Evolutionary conservation across 2,113 vertebrate genomes (phyloP), one percentile per base, ranked within the genome.

Genomic region (Ploceus nigricollis): DNA sequence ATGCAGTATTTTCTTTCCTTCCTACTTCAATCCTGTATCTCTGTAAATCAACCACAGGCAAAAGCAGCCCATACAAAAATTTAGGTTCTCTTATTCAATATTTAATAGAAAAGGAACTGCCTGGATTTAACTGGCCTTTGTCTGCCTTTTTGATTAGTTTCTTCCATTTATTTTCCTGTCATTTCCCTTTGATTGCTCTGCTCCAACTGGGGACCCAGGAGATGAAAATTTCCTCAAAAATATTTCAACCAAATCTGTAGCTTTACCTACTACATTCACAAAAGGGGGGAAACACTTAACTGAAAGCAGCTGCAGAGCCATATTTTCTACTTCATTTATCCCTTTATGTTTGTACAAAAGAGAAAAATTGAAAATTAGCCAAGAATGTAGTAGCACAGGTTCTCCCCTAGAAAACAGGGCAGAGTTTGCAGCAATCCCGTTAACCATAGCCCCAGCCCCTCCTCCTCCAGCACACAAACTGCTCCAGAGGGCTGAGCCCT

Each of bases 311-410:
- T 94, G 89, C 8, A 1, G 37, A 82, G 63, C n/a, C 0, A 8
- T 31, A 37, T 89, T 87, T 94, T 82, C 92, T 87, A 54, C 60
- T 83, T 65, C 83, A 79, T 88, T 93, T 93, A 93, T 77, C 90
- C 82, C 76, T 82, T 95, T 63, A 47, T 77, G 77, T 90, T 92
- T 75, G 56, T 42, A 93, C 88, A 77, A 93, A 91, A 63, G 75
- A 90, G 82, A 87, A 60, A 81, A 85, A 53, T 9, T 90, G 93
- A 94, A 66, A 89, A 87, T 65, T 78, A 82, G 79, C 95, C 95
- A 93, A 80, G 95, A 93, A 66, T 40, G 85, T 9, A 77, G 73
- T 51, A 56, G 13, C 78, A 44, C 24, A 69, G 19, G 70, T 90
- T 82, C 58, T 45, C 78, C 58, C 47, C 58, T n/a, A 37, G 81